phyloP scores from a whole-genome alignment of 2,113 vertebrate species.

The Heterochromis multidens region DNA sequence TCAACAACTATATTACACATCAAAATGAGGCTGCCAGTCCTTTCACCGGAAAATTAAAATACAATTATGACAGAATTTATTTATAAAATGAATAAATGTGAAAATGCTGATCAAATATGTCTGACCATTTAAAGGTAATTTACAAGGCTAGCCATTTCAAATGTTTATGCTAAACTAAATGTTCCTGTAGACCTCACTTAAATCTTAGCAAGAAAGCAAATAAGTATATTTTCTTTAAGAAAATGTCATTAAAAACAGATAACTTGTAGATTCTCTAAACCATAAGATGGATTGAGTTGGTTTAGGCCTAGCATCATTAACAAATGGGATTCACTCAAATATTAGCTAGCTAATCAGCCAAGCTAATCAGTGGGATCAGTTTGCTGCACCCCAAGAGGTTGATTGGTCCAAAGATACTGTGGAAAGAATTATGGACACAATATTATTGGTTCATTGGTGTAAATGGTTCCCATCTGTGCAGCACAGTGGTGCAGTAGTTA shows the following conservation, averaged over 20 bases:
- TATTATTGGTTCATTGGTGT: neutral
- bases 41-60: too few species aligned
- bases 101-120: too few species aligned
- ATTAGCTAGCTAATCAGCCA: neutral
- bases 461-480: neutral
- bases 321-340: neutral
- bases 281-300: neutral
- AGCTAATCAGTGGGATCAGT: neutral
- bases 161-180: neutral
- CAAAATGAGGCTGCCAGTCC: too few species aligned
- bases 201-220: neutral
- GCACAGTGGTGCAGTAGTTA: neutral
- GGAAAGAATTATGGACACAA: neutral
- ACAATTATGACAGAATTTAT: too few species aligned
- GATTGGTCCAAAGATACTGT: neutral
- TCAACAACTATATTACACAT: too few species aligned
- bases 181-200: neutral
- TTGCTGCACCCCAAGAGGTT: neutral
- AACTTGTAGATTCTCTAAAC: neutral
- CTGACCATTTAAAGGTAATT: too few species aligned
- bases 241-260: neutral
- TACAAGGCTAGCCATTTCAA: too few species aligned
- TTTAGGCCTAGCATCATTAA: neutral
- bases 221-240: neutral
- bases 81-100: too few species aligned